Conservation (phyloP, 2,888 invertebrate genomes). For the Melieria omissa region DNA sequence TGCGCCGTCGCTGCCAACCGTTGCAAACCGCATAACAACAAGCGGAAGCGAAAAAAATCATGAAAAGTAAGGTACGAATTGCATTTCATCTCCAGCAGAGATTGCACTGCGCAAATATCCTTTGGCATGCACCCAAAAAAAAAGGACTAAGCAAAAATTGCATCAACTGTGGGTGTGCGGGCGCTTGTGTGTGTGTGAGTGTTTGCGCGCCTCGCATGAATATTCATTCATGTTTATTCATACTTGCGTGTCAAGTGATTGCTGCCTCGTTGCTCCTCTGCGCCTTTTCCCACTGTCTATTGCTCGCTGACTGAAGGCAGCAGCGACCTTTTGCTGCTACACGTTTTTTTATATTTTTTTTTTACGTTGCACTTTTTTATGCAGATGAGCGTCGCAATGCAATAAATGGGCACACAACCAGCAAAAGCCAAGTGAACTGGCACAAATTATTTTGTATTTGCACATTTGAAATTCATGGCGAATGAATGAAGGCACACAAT, state of each 20-base stretch:
- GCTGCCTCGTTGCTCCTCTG: conserved; percentile 22
- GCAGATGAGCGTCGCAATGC: neutral
- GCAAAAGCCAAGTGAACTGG: conserved; percentile 1
- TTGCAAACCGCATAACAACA: conserved; percentile 21
- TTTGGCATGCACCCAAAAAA: conserved; percentile 16
- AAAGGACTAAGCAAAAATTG: neutral
- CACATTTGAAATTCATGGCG: conserved; percentile 13
- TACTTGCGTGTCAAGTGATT: conserved; percentile 48
- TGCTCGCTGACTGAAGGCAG: no score
- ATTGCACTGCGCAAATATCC: conserved; percentile 37
- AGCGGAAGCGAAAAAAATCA: conserved; percentile 12
- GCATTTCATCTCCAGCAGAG: conserved; percentile 60
- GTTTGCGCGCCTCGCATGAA: conserved; percentile 40
- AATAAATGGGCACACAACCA: no score
- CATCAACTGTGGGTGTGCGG: neutral
- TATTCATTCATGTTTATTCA: conserved; percentile 48
- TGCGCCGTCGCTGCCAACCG: no score
- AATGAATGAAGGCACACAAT: neutral
- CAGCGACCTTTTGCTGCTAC: neutral
- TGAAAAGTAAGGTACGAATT: conserved; percentile 53
- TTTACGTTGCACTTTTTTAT: neutral
- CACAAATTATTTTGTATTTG: neutral
- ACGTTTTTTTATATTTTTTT: neutral
- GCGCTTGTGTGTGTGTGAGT: conserved; percentile 18
- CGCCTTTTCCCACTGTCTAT: conserved; percentile 2